These are phyloP conservation scores for Dichetophora obliterata DNA, from an alignment of 2,888 invertebrate species.

Conservation along the genomic window DNA sequence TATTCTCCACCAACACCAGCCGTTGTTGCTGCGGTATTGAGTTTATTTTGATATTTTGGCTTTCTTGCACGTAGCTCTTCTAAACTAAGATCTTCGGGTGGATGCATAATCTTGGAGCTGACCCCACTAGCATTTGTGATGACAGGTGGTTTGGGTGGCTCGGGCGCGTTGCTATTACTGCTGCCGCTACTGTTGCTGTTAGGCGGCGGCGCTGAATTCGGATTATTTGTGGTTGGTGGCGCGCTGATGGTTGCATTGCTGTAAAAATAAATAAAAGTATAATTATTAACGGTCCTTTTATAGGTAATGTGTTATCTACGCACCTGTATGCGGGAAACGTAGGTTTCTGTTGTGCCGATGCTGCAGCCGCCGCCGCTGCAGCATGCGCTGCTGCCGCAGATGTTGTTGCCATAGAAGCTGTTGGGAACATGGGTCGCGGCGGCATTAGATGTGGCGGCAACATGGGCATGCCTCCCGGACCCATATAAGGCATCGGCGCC, in stretches of 20 bases:
- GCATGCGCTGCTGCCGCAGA: slow-evolving; percentile 72
- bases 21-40: slow-evolving; percentile 58
- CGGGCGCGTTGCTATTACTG: slow-evolving; percentile 55
- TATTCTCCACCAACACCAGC: slow-evolving; percentile 48
- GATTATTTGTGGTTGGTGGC: slow-evolving; percentile 75
- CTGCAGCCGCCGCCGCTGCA: slow-evolving; percentile 62
- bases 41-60: slow-evolving; percentile 76
- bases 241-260: slow-evolving; percentile 84
- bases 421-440: slow-evolving; percentile 85
- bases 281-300: neutral
- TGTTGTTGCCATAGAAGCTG: slow-evolving; percentile 80
- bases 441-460: slow-evolving; percentile 73
- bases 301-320: too few relatives aligned
- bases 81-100: slow-evolving; percentile 91
- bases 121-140: slow-evolving; percentile 83
- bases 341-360: slow-evolving; percentile 76
- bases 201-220: slow-evolving; percentile 69
- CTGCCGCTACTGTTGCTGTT: slow-evolving; percentile 69
- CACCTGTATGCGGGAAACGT: slow-evolving; percentile 86
- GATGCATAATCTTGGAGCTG: slow-evolving; percentile 92
- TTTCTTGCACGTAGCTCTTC: slow-evolving; percentile 84
- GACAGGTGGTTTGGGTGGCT: slow-evolving; percentile 55
- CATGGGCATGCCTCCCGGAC: slow-evolving; percentile 74
- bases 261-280: slow-evolving; percentile 42
- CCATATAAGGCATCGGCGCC: slow-evolving; percentile 82